Base-by-base conservation (phyloP, 1,140 invertebrate genomes). In the Hermatobates lingyangjiaoensis region DNA sequence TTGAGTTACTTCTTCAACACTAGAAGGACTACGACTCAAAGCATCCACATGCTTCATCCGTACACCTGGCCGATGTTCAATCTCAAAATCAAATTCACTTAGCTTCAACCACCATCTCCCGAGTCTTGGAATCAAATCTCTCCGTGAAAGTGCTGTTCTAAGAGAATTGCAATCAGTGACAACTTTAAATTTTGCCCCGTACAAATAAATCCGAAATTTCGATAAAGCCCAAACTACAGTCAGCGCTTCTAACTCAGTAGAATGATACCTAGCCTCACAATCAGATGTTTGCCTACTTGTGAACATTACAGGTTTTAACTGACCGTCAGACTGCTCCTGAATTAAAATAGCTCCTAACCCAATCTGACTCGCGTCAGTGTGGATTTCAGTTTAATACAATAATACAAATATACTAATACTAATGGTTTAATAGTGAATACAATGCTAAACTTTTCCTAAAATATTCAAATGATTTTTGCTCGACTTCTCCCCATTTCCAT, bases 91-190 rank as follows among this genome's bases (percentile, higher is more conserved):
- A 55, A 60, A 68, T 2, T 56, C 55, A 53, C 63, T 60, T 10
- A 70, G 50, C 34, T 53, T 25, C 15, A 68, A 18, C 15, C 52
- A 34, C 27, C 54, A 61, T 27, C 68, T 51, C 0, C 65, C 64
- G 18, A 73, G 51, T 38, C 69, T 42, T 42, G 62, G 65, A 1
- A 54, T 59, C 1, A 63, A 60, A 48, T 70, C 63, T 54, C 64
- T 66, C 2, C 69, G 56, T 2, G 60, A 60, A 23, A 61, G 54
- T 3, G 74, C 57, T 65, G 67, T 74, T 26, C 56, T 54, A 3
- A 74, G 60, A 57, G 52, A 72, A 68, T 53, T 58, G 39, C 69
- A 65, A 51, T 71, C 67, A 1, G 66, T 69, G 25, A 62, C 45
- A 1, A 70, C 59, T 0, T 27, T 62, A 48, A 72, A 69, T 20